phyloP scores from a whole-genome alignment of 2,113 vertebrate genomes.

The Romanogobio albipinnatus region DNA sequence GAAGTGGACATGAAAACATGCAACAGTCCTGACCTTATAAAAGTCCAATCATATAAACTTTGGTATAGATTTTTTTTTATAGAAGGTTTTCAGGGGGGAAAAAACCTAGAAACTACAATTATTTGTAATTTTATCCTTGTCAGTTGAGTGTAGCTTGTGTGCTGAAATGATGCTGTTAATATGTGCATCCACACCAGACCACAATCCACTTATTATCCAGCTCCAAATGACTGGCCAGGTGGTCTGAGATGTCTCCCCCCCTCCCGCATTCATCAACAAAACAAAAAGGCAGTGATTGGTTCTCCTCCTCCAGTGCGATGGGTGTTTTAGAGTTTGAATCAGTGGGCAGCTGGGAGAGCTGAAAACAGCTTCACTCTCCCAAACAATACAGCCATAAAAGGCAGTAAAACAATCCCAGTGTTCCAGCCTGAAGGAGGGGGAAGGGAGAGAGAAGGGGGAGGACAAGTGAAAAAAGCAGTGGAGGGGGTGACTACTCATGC shows the following conservation, averaged over 20 bases:
- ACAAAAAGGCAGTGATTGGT: conserved; percentile 37
- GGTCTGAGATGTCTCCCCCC: conserved; percentile 48
- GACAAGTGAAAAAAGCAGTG: conserved; percentile 1
- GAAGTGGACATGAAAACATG: background rate
- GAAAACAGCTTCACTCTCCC: conserved; percentile 35
- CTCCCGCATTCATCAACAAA: conserved; percentile 2
- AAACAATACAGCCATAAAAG: conserved; percentile 67
- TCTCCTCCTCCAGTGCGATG: background rate
- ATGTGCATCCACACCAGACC: conserved; percentile 60
- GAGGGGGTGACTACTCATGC: conserved; percentile 36
- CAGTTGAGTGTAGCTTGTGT: conserved; percentile 9
- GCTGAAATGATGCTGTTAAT: conserved; percentile 60
- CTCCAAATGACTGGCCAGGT: conserved; percentile 69
- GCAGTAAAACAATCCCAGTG: conserved; percentile 54
- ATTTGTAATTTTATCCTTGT: background rate
- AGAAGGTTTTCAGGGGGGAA: no score
- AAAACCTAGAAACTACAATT: background rate
- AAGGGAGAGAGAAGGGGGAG: background rate
- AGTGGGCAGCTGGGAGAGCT: conserved; percentile 47
- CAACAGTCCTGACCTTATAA: background rate
- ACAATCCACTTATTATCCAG: conserved; percentile 68
- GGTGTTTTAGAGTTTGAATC: conserved; percentile 34
- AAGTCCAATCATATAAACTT: background rate
- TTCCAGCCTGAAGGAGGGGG: conserved; percentile 41
- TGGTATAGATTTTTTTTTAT: no score